Conservation (phyloP, 2,888 invertebrate genomes). For the Siphlonurus alternatus region DNA sequence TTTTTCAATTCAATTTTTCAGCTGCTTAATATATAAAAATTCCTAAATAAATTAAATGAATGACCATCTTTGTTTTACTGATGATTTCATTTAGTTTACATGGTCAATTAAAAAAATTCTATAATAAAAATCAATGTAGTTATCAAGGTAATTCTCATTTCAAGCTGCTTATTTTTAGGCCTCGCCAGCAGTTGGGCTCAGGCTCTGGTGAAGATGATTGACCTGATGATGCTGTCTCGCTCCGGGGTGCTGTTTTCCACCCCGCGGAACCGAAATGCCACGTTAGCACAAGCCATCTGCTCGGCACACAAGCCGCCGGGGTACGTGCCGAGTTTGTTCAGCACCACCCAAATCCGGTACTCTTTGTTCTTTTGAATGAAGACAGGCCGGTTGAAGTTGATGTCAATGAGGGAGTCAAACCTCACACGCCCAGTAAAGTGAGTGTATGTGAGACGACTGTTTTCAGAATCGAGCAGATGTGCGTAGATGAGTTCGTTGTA, state of each 20-base stretch:
- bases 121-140: no score
- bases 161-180: no score
- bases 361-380: conserved; percentile 58
- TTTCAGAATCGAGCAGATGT: conserved; percentile 62
- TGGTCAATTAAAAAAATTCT: no score
- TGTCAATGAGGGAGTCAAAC: conserved; percentile 56
- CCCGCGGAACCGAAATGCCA: conserved; percentile 58
- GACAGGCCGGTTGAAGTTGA: conserved; percentile 63
- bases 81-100: no score
- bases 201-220: conserved; percentile 42
- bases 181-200: no score
- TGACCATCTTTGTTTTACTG: no score
- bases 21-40: no score
- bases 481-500: conserved; percentile 70
- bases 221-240: conserved; percentile 59
- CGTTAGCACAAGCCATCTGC: conserved; percentile 48
- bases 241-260: conserved; percentile 52
- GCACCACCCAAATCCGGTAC: conserved; percentile 65
- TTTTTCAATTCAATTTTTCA: no score
- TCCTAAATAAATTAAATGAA: no score
- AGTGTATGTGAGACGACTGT: conserved; percentile 61
- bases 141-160: no score
- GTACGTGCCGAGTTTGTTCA: conserved; percentile 69
- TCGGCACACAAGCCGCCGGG: conserved; percentile 57
- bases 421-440: conserved; percentile 63